Percentiles rank a stretch among this genome's conserved stretches.
phyloP scores from a whole-genome alignment of 2,888 invertebrate genomes.

The Nysson spinosus region DNA sequence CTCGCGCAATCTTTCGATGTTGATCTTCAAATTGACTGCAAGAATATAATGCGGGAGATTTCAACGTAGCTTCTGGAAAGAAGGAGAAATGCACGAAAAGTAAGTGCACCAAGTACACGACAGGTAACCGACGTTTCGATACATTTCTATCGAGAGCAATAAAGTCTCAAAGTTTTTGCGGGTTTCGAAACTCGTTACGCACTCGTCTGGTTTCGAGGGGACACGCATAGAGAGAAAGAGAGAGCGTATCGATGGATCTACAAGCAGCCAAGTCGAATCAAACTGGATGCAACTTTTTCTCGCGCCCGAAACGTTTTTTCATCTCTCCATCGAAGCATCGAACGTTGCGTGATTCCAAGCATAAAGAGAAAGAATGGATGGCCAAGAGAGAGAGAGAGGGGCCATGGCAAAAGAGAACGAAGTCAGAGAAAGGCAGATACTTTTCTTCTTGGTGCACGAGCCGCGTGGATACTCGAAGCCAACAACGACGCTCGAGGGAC shows the following conservation, averaged over 20 bases:
- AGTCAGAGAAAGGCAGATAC: conserved; percentile 24
- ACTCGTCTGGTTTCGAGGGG: conserved; percentile 44
- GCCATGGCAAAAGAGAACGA: background rate
- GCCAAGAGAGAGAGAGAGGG: background rate
- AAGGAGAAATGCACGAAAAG: no score
- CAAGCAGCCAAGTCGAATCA: conserved; percentile 23
- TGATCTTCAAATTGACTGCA: no score
- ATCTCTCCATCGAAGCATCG: conserved; percentile 14
- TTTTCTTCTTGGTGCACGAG: conserved; percentile 50
- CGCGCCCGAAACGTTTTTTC: conserved; percentile 49
- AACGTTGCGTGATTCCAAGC: conserved; percentile 26
- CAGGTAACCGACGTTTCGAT: conserved; percentile 55
- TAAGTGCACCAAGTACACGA: conserved; percentile 49
- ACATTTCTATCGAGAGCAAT: conserved; percentile 59
- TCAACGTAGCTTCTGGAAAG: no score
- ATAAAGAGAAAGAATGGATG: background rate
- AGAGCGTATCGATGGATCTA: conserved; percentile 45
- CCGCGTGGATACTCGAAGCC: conserved; percentile 37
- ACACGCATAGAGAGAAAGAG: no score
- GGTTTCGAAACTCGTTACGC: conserved; percentile 46
- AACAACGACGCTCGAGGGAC: conserved; percentile 60
- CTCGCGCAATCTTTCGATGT: no score
- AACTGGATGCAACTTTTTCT: conserved; percentile 59
- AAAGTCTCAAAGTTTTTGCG: conserved; percentile 45
- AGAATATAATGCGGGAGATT: no score